phyloP scores from a whole-genome alignment of 2,888 invertebrate genomes.

The Aradus depressus region DNA sequence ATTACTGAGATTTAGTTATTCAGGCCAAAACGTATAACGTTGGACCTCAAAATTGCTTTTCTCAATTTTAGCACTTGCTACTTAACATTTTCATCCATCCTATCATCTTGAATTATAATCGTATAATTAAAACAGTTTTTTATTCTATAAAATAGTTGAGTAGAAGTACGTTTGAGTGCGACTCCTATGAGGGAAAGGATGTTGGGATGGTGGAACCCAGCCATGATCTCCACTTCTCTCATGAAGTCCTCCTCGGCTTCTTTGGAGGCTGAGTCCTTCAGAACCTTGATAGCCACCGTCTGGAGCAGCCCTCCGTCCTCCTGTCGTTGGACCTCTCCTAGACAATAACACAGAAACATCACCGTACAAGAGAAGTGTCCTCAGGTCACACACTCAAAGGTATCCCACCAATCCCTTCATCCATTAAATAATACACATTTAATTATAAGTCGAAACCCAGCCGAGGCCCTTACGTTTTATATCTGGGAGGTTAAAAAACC shows the following conservation, averaged over 20 bases:
- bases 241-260: constrained; percentile 71
- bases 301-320: constrained; percentile 39
- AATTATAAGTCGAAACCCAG: too few species aligned
- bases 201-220: constrained; percentile 65
- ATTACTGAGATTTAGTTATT: too few species aligned
- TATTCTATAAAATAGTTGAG: constrained; percentile 1
- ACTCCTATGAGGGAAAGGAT: constrained; percentile 70
- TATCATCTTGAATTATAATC: neutral
- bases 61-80: too few species aligned
- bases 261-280: constrained; percentile 62
- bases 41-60: too few species aligned
- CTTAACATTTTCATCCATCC: too few species aligned
- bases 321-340: constrained; percentile 45
- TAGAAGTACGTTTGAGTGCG: constrained; percentile 54
- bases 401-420: too few species aligned
- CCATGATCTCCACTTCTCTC: constrained; percentile 75
- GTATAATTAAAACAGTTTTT: neutral
- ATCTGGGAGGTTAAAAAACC: too few species aligned
- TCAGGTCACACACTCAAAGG: neutral
- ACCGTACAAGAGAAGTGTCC: neutral
- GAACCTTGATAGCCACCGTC: constrained; percentile 65
- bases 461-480: too few species aligned
- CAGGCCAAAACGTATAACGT: too few species aligned
- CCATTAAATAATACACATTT: too few species aligned
- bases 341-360: constrained; percentile 19